phyloP scores from a whole-genome alignment of 2,888 invertebrate species.

The Autographa pulchrina region DNA sequence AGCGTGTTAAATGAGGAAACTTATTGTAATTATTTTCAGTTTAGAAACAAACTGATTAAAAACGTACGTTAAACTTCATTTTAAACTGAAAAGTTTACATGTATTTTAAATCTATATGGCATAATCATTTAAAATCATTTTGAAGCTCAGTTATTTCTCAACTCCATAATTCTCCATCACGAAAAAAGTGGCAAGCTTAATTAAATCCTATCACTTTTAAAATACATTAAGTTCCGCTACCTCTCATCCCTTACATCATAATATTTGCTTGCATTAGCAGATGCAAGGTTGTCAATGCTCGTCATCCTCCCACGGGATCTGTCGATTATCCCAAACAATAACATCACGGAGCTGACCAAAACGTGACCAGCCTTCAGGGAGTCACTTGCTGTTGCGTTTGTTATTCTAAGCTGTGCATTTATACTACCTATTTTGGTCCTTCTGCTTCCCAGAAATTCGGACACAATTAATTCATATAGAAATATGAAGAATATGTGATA shows the following conservation, averaged over 20 bases:
- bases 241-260: constrained; percentile 27
- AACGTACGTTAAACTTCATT: no score
- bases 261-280: constrained; percentile 79
- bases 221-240: constrained; percentile 21
- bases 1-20: no score
- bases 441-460: constrained; percentile 57
- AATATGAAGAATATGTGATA: constrained; percentile 26
- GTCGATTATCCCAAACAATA: constrained; percentile 74
- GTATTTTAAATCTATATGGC: no score
- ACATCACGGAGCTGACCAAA: constrained; percentile 55
- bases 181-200: no score
- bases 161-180: no score
- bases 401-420: constrained; percentile 73
- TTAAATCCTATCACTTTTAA: neutral
- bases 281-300: constrained; percentile 75
- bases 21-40: no score
- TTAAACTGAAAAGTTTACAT: no score
- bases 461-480: constrained; percentile 38
- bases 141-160: no score
- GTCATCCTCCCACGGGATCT: constrained; percentile 72
- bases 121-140: no score
- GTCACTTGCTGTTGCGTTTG: constrained; percentile 68
- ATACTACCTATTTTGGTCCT: constrained; percentile 66
- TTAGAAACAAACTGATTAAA: no score
- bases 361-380: constrained; percentile 64